A percentile compares a stretch with the other conserved stretches of the same genome.
phyloP scores from a whole-genome alignment of 1,140 invertebrate genomes.

The Euwallacea similis region DNA sequence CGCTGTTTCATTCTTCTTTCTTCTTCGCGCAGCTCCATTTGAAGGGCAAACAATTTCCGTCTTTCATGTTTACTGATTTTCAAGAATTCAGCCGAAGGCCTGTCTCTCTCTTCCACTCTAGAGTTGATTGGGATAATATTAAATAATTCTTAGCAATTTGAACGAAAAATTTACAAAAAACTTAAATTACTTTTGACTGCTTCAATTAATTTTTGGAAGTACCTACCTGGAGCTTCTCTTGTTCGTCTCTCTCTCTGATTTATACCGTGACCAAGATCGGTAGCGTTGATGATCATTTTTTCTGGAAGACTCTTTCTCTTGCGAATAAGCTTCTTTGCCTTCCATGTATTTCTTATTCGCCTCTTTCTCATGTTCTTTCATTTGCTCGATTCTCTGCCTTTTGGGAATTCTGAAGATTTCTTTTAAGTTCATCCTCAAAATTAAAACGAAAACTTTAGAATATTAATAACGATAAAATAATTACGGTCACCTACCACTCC shows the following conservation, averaged over 20 bases:
- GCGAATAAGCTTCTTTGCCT: conserved; percentile 33
- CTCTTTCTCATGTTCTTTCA: conserved; percentile 91
- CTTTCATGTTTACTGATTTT: conserved; percentile 69
- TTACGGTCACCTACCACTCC: conserved; percentile 60
- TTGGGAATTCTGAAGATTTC: conserved; percentile 94
- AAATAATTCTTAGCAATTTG: too few relatives aligned
- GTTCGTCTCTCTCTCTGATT: conserved; percentile 35
- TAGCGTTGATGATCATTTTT: conserved; percentile 50
- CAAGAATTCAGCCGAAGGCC: conserved; percentile 42
- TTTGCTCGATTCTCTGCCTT: conserved; percentile 88
- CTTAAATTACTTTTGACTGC: too few relatives aligned
- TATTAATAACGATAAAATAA: conserved; percentile 9
- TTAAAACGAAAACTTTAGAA: neutral
- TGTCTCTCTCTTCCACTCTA: conserved; percentile 50
- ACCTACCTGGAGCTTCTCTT: conserved; percentile 38
- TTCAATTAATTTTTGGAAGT: neutral
- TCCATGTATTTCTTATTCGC: conserved; percentile 62
- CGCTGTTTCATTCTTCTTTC: conserved; percentile 63
- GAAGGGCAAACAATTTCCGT: conserved; percentile 74
- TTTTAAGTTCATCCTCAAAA: conserved; percentile 65
- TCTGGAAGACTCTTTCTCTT: conserved; percentile 47
- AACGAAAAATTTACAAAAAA: too few relatives aligned
- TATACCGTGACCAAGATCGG: conserved; percentile 40
- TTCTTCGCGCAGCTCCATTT: conserved; percentile 71
- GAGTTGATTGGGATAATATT: too few relatives aligned